Percentiles rank a stretch among this genome's conserved stretches.
Conservation (phyloP, 2,113 vertebrate genomes). For the Elgaria multicarinata region DNA sequence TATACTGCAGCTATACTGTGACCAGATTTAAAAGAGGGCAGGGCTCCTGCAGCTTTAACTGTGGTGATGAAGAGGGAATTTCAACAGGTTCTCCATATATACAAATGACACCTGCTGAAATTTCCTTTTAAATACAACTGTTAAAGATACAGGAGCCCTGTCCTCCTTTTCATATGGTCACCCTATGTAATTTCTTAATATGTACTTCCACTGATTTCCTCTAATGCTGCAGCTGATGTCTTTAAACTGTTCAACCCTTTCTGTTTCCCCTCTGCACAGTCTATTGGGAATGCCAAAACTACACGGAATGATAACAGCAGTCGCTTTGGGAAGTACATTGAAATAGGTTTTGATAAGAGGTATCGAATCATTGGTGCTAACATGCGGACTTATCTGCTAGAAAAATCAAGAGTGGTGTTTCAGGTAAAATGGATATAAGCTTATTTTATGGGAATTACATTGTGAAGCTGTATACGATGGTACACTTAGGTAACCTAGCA, state of each 20-base stretch:
- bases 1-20: no score
- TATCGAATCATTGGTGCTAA: slow-evolving; percentile 96
- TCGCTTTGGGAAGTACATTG: slow-evolving; percentile 98
- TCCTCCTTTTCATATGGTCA: no score
- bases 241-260: slow-evolving; percentile 40
- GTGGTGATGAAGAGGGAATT: no score
- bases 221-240: neutral
- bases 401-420: slow-evolving; percentile 97
- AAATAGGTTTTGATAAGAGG: slow-evolving; percentile 95
- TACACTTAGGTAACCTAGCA: neutral
- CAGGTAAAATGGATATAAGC: slow-evolving; percentile 82
- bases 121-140: no score
- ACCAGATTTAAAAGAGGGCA: no score
- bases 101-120: no score
- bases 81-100: no score
- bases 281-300: slow-evolving; percentile 98
- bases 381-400: slow-evolving; percentile 98
- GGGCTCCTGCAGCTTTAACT: no score
- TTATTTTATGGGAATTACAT: neutral
- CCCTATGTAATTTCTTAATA: neutral
- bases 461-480: neutral
- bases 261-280: slow-evolving; percentile 74
- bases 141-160: no score
- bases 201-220: no score
- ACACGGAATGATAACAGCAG: slow-evolving; percentile 99